Conservation (phyloP, 2,888 invertebrate species). For the Strigamia maritima region DNA sequence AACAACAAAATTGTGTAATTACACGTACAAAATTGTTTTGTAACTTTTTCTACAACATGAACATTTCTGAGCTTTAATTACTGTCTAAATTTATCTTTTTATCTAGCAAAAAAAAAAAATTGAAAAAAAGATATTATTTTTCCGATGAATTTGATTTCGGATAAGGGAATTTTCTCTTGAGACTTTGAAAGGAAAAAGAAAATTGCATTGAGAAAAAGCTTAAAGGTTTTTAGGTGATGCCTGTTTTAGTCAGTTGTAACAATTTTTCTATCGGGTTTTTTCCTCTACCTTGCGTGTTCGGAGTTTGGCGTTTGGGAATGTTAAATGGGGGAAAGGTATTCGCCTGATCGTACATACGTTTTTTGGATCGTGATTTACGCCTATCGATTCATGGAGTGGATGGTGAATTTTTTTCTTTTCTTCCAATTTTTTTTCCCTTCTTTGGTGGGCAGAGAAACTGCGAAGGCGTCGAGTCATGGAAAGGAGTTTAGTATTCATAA, state of each 20-base stretch:
- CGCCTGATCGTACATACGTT: constrained; percentile 25
- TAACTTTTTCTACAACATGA: background rate
- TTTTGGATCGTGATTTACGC: constrained; percentile 27
- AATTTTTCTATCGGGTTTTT: constrained; percentile 24
- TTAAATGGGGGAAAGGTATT: background rate
- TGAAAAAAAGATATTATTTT: background rate
- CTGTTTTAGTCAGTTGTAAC: constrained; percentile 18
- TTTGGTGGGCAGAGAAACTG: background rate
- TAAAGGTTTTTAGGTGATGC: constrained; percentile 8
- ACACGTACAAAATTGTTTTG: background rate
- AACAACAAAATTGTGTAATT: background rate
- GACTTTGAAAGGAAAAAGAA: constrained; percentile 10
- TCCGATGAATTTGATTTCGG: background rate
- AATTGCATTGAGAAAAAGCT: constrained; percentile 25
- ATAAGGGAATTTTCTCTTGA: background rate
- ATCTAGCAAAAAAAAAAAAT: background rate
- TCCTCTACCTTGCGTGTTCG: background rate
- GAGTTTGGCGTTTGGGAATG: constrained; percentile 18
- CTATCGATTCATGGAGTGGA: constrained; percentile 17
- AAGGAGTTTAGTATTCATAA: constrained; percentile 21
- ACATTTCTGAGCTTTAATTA: no score
- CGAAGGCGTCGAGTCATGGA: background rate
- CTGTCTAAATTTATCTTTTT: background rate
- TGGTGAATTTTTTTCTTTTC: constrained; percentile 18
- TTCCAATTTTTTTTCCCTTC: background rate